Evolutionary conservation across 2,113 vertebrate species (phyloP).

Genomic region (Acinonyx jubatus): DNA sequence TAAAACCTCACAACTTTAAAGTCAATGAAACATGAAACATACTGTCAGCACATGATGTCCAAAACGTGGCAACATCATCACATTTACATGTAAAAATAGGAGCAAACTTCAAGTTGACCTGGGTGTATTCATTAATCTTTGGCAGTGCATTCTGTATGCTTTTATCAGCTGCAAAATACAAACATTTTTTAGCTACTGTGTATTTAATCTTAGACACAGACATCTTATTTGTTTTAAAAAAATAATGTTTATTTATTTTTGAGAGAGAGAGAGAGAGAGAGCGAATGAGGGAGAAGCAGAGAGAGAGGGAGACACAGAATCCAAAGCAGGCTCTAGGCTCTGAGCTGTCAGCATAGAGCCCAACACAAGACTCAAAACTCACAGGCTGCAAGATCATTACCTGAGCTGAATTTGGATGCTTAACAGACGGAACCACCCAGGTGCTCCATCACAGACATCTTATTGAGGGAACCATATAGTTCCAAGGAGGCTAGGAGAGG

Average conservation of each 20-base stretch:
- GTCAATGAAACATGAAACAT: slow-evolving; percentile 38
- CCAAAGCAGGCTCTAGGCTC: too few species aligned
- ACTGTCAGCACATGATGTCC: slow-evolving; percentile 2
- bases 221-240: not conserved
- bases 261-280: too few species aligned
- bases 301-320: too few species aligned
- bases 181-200: not conserved
- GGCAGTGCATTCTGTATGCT: not conserved
- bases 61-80: slow-evolving; percentile 55
- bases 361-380: too few species aligned
- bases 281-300: too few species aligned
- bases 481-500: not conserved
- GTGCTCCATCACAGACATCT: not conserved
- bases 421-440: too few species aligned
- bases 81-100: slow-evolving; percentile 52
- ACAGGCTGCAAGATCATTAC: too few species aligned
- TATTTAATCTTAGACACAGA: not conserved
- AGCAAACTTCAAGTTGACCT: slow-evolving; percentile 23
- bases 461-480: not conserved
- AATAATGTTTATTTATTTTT: too few species aligned
- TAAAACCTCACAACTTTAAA: slow-evolving; percentile 38
- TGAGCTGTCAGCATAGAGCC: too few species aligned
- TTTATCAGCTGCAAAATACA: slow-evolving; percentile 53
- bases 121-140: not conserved
- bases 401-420: too few species aligned